Evolutionary conservation across 2,797 vertebrate genomes (phyloP).

Genomic region (Takifugu rubripes): DNA sequence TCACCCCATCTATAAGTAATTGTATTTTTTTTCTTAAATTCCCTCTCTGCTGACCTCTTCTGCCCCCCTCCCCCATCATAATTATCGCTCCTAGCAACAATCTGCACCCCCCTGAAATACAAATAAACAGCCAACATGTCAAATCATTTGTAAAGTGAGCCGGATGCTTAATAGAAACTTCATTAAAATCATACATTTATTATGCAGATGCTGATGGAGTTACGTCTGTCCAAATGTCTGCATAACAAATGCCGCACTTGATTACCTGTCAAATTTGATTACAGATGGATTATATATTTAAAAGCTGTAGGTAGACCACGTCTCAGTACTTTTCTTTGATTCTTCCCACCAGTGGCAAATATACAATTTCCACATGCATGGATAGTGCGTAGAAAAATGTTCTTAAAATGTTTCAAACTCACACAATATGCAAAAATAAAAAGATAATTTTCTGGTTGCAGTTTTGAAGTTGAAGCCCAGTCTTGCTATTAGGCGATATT

Average conservation of each 20-base stretch:
- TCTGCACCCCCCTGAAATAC: conserved; percentile 72
- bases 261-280: conserved; percentile 84
- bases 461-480: conserved; percentile 6
- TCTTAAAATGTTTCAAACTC: background rate
- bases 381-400: conserved; percentile 2
- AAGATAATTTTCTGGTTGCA: background rate
- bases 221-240: conserved; percentile 77
- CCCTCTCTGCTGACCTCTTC: conserved; percentile 46
- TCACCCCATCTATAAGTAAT: conserved; percentile 85
- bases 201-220: conserved; percentile 81
- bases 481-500: conserved; percentile 29
- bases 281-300: conserved; percentile 81
- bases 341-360: conserved; percentile 63
- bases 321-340: conserved; percentile 59
- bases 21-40: conserved; percentile 68
- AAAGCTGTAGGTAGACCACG: conserved; percentile 74
- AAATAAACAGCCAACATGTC: conserved; percentile 84
- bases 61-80: conserved; percentile 69
- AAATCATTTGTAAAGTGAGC: conserved; percentile 81
- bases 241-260: conserved; percentile 76
- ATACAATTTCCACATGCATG: conserved; percentile 51
- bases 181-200: conserved; percentile 80
- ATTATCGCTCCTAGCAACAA: conserved; percentile 86
- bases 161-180: conserved; percentile 81
- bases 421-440: background rate